Evolutionary conservation across 2,113 vertebrate genomes (phyloP).

Genomic region (Epinephelus lanceolatus): DNA sequence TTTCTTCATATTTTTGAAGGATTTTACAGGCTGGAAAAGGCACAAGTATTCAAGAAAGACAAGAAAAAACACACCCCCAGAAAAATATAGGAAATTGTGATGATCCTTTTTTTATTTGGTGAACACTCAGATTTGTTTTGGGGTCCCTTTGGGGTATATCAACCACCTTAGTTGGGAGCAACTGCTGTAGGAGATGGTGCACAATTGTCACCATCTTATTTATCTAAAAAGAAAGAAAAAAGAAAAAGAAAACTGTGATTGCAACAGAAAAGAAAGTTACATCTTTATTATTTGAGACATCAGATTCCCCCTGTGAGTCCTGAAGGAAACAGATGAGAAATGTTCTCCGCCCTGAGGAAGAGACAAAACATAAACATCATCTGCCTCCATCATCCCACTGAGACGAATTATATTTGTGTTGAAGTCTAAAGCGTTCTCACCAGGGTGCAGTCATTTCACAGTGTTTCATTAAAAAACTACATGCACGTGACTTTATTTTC

Average conservation of each 20-base stretch:
- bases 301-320: neutral
- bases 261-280: neutral
- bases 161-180: no score
- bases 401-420: neutral
- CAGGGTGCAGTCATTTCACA: neutral
- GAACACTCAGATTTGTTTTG: no score
- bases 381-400: neutral
- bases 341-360: neutral
- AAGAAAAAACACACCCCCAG: no score
- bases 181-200: neutral
- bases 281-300: neutral
- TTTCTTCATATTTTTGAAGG: neutral
- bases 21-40: neutral
- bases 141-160: no score
- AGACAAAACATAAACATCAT: slow-evolving; percentile 7
- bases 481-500: neutral
- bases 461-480: neutral
- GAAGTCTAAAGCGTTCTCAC: neutral
- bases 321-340: neutral
- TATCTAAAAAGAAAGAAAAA: no score
- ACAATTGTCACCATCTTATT: neutral
- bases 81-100: neutral
- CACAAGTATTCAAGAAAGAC: neutral
- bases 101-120: neutral
- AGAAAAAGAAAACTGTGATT: neutral